Evolutionary conservation across 2,113 vertebrate species (phyloP), one percentile per base, ranked within the genome.

Genomic region (Myotis davidii): DNA sequence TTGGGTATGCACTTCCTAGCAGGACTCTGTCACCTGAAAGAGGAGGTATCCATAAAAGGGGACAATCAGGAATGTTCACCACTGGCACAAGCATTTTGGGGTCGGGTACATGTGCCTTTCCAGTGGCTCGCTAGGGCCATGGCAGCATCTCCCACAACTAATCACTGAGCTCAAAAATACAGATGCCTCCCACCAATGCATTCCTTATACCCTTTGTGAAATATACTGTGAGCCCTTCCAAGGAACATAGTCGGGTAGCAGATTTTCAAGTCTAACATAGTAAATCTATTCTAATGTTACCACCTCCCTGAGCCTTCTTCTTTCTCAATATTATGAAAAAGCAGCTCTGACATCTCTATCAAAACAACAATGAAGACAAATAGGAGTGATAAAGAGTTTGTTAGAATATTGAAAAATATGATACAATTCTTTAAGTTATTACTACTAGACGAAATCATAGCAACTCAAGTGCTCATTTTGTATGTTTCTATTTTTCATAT

Each of bases 381-480:
- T 4, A 27, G 25, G 48, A 89, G 50, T 81, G 69, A 84, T 37
- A 70, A 82, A 59, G 65, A 56, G 72, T 4, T 12, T 86, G 20
- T 56, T 23, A 59, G 56, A 39, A 88, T 89, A 14, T 61, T 59
- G 3, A 92, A 91, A 96, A 61, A 39, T 8, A 73, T 21, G 64
- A 87, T 13, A 52, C 11, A 79, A 32, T n/a, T 83, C 65, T 73
- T 69, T 88, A 34, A 69, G 54, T 86, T 37, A 67, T 64, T 67
- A 61, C 2, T 61, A 50, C n/a, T 79, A 85, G 52, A 88, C 39
- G 48, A 89, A 91, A 88, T 65, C 5, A 52, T 21, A 94, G 37
- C 42, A 90, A 70, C 18, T 77, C 29, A 81, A 91, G 93, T 56
- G 54, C 88, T 89, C 59, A 89, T 77, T 92, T 89, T 79, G 6